These are phyloP conservation scores for Nicator chloris DNA, from an alignment of 2,113 vertebrate genomes.

Conservation along the genomic window DNA sequence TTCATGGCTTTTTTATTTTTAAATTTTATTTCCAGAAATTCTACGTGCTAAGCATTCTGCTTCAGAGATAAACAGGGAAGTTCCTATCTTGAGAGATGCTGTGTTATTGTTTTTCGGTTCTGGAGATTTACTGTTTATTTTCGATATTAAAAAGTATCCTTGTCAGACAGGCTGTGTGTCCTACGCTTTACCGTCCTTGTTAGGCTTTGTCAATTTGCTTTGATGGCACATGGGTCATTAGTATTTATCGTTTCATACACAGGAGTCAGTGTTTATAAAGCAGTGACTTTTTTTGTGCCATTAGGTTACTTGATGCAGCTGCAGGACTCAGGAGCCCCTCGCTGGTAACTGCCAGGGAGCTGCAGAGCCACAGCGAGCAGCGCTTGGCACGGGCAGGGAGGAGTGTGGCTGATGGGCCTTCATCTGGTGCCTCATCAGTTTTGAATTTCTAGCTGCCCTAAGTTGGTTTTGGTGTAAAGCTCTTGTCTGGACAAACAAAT, in stretches of 20 bases:
- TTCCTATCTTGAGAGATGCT: slow-evolving; percentile 4
- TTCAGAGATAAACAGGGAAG: slow-evolving; percentile 27
- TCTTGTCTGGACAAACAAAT: not conserved
- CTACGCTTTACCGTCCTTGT: slow-evolving; percentile 40
- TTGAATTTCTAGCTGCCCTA: not conserved
- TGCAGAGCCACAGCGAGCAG: not conserved
- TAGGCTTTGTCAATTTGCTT: slow-evolving; percentile 39
- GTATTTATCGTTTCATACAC: not conserved
- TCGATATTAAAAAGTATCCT: slow-evolving; percentile 24
- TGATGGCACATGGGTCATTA: slow-evolving; percentile 26
- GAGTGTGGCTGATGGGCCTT: not conserved
- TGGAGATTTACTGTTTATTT: slow-evolving; percentile 43
- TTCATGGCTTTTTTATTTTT: slow-evolving; percentile 41
- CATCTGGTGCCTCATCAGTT: not conserved
- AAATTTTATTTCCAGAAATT: slow-evolving; percentile 67
- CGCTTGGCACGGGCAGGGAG: not conserved
- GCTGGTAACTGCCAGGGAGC: too few species aligned
- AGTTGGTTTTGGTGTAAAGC: not conserved
- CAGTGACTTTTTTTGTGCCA: not conserved
- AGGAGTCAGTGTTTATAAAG: not conserved
- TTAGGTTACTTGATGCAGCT: not conserved
- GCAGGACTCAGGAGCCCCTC: not conserved
- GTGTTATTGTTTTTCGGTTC: slow-evolving; percentile 17
- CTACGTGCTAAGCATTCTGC: slow-evolving; percentile 45
- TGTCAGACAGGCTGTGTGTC: not conserved